Evolutionary conservation across 2,797 vertebrate genomes (phyloP).

Genomic region (Lagorchestes hirsutus): DNA sequence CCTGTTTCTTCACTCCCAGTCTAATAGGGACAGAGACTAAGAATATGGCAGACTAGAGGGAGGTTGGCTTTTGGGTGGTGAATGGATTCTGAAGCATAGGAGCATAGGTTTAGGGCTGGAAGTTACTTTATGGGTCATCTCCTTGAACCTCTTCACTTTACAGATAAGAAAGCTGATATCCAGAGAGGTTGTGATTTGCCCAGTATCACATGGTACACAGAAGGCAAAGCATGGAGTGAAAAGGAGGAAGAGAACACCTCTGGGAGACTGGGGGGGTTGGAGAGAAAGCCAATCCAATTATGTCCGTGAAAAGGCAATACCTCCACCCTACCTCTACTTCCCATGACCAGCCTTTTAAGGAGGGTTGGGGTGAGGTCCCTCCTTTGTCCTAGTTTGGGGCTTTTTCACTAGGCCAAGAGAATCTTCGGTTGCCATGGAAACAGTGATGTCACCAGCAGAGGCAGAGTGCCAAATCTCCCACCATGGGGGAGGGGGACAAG

Average conservation of each 20-base stretch:
- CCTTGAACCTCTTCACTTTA: not conserved
- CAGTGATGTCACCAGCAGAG: constrained; percentile 70
- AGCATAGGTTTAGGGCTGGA: not conserved
- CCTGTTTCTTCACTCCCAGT: not conserved
- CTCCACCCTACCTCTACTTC: not conserved
- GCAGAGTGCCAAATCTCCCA: constrained; percentile 52
- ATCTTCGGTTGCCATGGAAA: constrained; percentile 77
- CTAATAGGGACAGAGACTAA: not conserved
- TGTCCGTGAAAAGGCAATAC: not conserved
- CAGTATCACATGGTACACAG: not conserved
- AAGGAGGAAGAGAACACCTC: not conserved
- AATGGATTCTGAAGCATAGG: not conserved
- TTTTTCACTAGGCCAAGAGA: constrained; percentile 47
- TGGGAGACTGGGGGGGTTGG: not conserved
- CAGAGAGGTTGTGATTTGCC: not conserved
- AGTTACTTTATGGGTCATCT: not conserved
- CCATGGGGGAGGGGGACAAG: constrained; percentile 41
- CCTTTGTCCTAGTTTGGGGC: constrained; percentile 56
- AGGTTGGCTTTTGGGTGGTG: not conserved
- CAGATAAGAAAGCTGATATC: not conserved
- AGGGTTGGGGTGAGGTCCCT: not conserved
- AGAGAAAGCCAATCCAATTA: not conserved
- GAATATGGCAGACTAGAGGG: not conserved
- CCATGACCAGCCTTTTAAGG: not conserved
- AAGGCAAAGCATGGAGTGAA: not conserved